Conservation (phyloP, 2,797 vertebrate species). For the Dermochelys coriacea region DNA sequence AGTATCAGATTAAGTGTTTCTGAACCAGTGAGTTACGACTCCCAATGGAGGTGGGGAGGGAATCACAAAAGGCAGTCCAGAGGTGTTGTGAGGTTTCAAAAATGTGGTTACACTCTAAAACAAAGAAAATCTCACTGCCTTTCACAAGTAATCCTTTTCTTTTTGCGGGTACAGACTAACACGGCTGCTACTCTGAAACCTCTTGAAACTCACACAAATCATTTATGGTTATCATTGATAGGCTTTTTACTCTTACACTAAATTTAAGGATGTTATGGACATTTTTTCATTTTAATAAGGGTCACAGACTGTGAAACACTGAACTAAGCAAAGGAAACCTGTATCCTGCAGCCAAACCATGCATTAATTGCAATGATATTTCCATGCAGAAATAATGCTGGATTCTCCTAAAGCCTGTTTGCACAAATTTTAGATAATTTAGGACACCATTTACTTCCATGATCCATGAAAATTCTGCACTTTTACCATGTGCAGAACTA, state of each 20-base stretch:
- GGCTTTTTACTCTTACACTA: not conserved
- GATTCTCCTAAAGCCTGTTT: constrained; percentile 30
- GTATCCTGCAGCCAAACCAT: not conserved
- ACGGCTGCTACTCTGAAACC: no score
- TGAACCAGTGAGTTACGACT: not conserved
- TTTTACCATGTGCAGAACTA: constrained; percentile 1
- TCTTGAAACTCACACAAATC: constrained; percentile 33
- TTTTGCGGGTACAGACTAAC: no score
- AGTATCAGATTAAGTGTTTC: not conserved
- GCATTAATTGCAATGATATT: constrained; percentile 34
- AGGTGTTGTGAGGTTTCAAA: not conserved
- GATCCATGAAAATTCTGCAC: not conserved
- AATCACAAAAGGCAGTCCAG: not conserved
- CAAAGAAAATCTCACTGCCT: not conserved
- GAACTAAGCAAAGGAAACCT: not conserved
- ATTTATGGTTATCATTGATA: not conserved
- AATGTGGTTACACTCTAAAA: not conserved
- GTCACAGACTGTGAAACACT: not conserved
- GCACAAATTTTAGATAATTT: constrained; percentile 53
- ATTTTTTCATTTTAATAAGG: constrained; percentile 12
- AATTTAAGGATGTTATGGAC: not conserved
- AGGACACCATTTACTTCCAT: not conserved
- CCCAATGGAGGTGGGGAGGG: not conserved
- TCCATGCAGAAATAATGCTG: not conserved
- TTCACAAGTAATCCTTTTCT: constrained; percentile 7